These are phyloP conservation scores for Lophius piscatorius DNA, from an alignment of 2,113 vertebrate species.

Conservation along the genomic window DNA sequence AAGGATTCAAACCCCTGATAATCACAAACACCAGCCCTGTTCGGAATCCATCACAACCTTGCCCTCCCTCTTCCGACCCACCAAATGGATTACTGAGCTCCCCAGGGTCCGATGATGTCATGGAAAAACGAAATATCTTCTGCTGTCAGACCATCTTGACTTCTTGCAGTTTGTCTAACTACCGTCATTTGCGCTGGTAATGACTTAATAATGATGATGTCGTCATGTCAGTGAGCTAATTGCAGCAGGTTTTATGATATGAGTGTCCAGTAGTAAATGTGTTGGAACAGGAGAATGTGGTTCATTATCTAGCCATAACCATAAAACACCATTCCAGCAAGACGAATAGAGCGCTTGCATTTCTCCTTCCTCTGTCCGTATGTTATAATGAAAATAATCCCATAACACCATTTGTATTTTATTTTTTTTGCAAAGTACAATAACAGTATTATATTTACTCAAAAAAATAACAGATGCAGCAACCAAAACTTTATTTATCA, in stretches of 20 bases:
- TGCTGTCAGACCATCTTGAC: slow-evolving; percentile 1
- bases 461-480: slow-evolving; percentile 78
- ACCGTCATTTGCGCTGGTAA: slow-evolving; percentile 38
- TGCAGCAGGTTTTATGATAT: slow-evolving; percentile 35
- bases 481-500: slow-evolving; percentile 64
- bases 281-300: slow-evolving; percentile 27
- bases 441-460: slow-evolving; percentile 74
- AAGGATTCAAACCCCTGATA: too few relatives aligned
- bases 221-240: slow-evolving; percentile 33
- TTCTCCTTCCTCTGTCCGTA: neutral
- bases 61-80: neutral
- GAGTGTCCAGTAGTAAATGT: neutral
- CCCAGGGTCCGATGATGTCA: slow-evolving; percentile 47
- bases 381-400: slow-evolving; percentile 3
- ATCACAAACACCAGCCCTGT: slow-evolving; percentile 1
- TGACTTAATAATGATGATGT: slow-evolving; percentile 45
- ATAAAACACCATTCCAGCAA: slow-evolving; percentile 25
- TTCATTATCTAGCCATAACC: slow-evolving; percentile 36
- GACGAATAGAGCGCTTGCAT: slow-evolving; percentile 8
- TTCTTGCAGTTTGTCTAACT: neutral
- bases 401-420: neutral
- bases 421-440: slow-evolving; percentile 71
- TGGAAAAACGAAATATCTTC: slow-evolving; percentile 50
- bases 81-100: slow-evolving; percentile 25
- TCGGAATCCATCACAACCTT: slow-evolving; percentile 7